Evolutionary conservation across 2,797 vertebrate species (phyloP), one percentile per base, ranked within the genome.

Genomic region (Pelochelys cantorii): DNA sequence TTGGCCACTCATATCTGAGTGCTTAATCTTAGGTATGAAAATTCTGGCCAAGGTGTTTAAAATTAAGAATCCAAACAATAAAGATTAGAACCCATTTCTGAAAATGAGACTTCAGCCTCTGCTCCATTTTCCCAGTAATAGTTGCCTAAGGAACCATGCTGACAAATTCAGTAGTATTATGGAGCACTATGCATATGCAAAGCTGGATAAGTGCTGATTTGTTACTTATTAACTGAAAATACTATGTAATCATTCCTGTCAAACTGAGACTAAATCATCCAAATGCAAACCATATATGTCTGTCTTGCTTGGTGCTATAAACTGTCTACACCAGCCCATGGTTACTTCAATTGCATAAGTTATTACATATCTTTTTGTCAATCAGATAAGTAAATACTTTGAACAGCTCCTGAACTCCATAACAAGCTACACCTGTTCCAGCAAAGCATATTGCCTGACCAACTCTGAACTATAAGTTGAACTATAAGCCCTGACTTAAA

Each of bases 331-430:
- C 78, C 85, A 68, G 95, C 90, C 87, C 86, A 75, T 91, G 96
- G 95, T 93, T 95, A 88, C 79, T 85, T 81, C 95, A 96, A 90
- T 84, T n/a, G n/a, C n/a, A 17, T 56, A 68, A 56, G 59, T 96
- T 96, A 94, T 88, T 92, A 27, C 93, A 89, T 80, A 95, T 91
- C 71, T 87, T 95, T 84, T 80, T 91, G 90, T 94, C 22, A 27
- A 85, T 93, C 95, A 86, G 82, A 96, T 87, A 95, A 96, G 93
- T 94, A 96, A 97, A 96, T 95, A 95, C 95, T 97, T 94, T 77
- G 0, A 90, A 94, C 68, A 80, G 86, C 82, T 48, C 86, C 12
- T 84, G 94, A 92, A 87, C 34, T 87, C 75, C 25, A 3, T 68
- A 75, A 83, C 80, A 92, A 90, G 68, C 34, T 93, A 56, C 85